These are phyloP conservation scores for Heliconius aoede DNA, from an alignment of 2,888 invertebrate genomes.

Conservation along the genomic window DNA sequence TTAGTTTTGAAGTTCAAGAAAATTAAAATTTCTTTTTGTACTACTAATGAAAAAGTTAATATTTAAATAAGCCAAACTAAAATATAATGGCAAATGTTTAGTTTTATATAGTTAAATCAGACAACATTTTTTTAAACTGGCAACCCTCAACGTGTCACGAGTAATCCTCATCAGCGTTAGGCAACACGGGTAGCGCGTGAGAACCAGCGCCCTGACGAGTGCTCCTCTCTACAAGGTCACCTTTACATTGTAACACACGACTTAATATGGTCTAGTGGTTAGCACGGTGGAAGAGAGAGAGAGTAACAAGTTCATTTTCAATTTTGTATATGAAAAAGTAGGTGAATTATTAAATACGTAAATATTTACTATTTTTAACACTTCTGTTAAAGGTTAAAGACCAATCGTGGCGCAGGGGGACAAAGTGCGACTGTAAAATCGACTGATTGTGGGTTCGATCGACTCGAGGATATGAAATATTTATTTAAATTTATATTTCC, in stretches of 20 bases:
- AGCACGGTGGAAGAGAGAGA: rapidly evolving
- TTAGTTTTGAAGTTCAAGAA: neutral
- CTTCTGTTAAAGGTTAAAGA: neutral
- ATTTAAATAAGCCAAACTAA: neutral
- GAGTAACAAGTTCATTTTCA: too few species aligned
- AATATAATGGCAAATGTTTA: neutral
- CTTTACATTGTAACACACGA: slow-evolving; percentile 21
- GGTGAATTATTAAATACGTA: too few species aligned
- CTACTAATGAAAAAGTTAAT: too few species aligned
- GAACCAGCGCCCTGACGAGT: slow-evolving; percentile 70
- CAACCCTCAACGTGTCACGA: slow-evolving; percentile 60
- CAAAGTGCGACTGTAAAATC: too few species aligned
- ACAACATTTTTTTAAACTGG: slow-evolving; percentile 32
- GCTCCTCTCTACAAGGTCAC: slow-evolving; percentile 47
- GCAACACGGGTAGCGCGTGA: slow-evolving; percentile 80
- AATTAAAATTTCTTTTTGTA: too few species aligned
- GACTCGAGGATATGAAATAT: too few species aligned
- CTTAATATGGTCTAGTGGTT: slow-evolving; percentile 1
- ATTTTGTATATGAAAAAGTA: too few species aligned
- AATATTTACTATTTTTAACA: neutral
- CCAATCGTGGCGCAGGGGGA: too few species aligned
- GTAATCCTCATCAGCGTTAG: slow-evolving; percentile 66
- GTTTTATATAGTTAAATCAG: neutral
- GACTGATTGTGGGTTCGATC: too few species aligned
- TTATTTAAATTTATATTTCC: too few species aligned